Evolutionary conservation across 2,113 vertebrate genomes (phyloP).

Genomic region (Brachirus orientalis): DNA sequence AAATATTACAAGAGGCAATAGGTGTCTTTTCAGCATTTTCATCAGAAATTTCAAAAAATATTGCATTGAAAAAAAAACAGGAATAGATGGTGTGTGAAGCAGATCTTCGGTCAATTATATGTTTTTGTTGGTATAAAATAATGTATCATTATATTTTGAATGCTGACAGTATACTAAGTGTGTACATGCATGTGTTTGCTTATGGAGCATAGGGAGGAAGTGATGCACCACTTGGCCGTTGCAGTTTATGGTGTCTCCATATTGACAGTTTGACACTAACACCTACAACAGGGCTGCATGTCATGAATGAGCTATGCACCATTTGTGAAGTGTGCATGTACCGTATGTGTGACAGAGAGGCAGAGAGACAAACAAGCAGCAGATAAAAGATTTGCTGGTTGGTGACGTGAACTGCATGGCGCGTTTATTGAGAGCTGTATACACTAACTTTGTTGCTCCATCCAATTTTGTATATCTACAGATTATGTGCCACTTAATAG

Average conservation of each 20-base stretch:
- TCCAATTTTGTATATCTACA: no score
- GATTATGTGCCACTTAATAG: no score
- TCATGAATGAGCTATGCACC: conserved; percentile 6
- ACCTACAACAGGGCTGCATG: conserved; percentile 18
- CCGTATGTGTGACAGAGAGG: not conserved
- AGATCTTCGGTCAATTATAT: no score
- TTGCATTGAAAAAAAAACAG: no score
- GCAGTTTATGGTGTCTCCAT: conserved; percentile 33
- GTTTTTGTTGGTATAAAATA: not conserved
- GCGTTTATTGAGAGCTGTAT: no score
- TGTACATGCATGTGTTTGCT: conserved; percentile 2
- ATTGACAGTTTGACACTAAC: conserved; percentile 44
- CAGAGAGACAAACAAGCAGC: not conserved
- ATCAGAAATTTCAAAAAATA: no score
- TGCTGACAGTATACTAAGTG: not conserved
- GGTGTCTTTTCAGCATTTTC: no score
- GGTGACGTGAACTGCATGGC: no score
- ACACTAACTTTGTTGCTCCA: no score
- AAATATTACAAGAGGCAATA: no score
- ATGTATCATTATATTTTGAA: not conserved
- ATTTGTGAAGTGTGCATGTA: conserved; percentile 9
- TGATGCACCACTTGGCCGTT: conserved; percentile 25
- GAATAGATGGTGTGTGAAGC: no score
- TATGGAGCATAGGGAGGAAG: not conserved
- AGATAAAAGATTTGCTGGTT: not conserved